Conservation (phyloP, 1,140 invertebrate genomes). For the Bicyclus anynana region DNA sequence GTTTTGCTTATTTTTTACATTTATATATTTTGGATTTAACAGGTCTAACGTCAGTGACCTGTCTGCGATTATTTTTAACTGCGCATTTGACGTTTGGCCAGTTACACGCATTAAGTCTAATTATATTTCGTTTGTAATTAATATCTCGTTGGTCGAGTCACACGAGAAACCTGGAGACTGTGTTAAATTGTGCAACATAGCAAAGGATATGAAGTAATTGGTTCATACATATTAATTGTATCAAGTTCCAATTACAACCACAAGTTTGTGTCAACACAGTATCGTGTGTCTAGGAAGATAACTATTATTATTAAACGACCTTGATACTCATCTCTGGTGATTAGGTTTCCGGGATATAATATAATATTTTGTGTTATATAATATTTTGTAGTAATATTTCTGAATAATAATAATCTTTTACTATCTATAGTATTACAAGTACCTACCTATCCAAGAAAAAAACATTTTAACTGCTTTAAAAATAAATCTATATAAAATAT, state of each 20-base stretch:
- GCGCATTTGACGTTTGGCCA: constrained; percentile 44
- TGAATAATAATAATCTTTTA: no score
- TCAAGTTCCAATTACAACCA: constrained; percentile 1
- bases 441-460: no score
- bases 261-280: neutral
- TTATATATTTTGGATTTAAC: constrained; percentile 44
- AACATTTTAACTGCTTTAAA: no score
- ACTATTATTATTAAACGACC: neutral
- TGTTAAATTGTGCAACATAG: constrained; percentile 1
- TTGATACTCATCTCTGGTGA: neutral
- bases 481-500: no score
- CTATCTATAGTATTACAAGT: no score
- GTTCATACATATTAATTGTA: constrained; percentile 6
- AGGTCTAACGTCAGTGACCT: constrained; percentile 59
- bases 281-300: neutral
- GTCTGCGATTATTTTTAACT: constrained; percentile 53
- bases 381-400: no score
- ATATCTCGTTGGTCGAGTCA: constrained; percentile 15
- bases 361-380: no score
- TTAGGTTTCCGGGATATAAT: neutral
- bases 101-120: constrained; percentile 43
- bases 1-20: constrained; percentile 37
- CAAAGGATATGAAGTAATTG: neutral
- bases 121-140: constrained; percentile 44
- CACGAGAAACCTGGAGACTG: neutral